Conservation (phyloP, 2,888 invertebrate genomes). For the Quadroppia sp. region DNA sequence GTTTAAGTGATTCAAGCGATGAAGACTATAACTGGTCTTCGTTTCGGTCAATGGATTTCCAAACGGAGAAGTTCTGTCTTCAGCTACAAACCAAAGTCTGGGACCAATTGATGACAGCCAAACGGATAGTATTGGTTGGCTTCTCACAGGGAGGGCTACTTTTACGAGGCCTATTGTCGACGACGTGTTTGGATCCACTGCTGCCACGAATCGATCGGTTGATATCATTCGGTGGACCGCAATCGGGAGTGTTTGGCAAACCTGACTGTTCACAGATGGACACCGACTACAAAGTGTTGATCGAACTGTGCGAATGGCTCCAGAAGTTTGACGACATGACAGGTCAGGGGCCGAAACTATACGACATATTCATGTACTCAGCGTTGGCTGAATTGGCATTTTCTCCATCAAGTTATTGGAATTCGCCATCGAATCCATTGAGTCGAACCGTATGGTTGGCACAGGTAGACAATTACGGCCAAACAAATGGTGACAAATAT, state of each 20-base stretch:
- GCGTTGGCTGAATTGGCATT: conserved; percentile 22
- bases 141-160: conserved; percentile 31
- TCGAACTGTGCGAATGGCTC: neutral
- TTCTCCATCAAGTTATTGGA: conserved; percentile 20
- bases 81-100: neutral
- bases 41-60: conserved; percentile 20
- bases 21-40: conserved; percentile 31
- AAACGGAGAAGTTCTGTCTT: neutral
- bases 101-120: neutral
- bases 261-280: conserved; percentile 27
- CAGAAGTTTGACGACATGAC: conserved; percentile 27
- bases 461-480: conserved; percentile 7
- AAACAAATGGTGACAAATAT: neutral
- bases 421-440: neutral
- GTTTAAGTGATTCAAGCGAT: conserved; percentile 2
- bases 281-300: neutral
- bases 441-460: neutral
- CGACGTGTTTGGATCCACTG: conserved; percentile 6
- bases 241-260: conserved; percentile 26
- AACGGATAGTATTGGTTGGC: conserved; percentile 6
- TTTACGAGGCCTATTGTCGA: neutral
- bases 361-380: conserved; percentile 31
- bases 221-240: conserved; percentile 19
- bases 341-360: neutral
- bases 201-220: neutral